These are phyloP conservation scores for Gephyroberyx darwinii DNA, from an alignment of 2,797 vertebrate species.

Conservation along the genomic window DNA sequence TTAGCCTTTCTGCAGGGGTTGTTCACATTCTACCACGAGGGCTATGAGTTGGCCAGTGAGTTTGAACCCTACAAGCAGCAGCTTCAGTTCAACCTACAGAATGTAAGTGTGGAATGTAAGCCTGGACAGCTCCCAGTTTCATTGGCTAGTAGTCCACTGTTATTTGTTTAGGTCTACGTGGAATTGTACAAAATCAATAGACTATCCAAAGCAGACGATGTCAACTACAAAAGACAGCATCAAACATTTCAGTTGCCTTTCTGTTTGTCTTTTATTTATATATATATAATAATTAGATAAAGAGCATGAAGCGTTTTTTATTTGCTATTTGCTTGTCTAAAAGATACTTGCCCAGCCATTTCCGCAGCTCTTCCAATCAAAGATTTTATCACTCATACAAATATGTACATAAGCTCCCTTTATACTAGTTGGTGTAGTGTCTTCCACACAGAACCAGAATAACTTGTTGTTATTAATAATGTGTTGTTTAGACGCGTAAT, in stretches of 20 bases:
- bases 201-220: neutral
- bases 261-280: neutral
- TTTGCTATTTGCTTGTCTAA: too few species aligned
- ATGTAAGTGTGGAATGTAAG: constrained; percentile 83
- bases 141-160: too few species aligned
- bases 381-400: neutral
- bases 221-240: neutral
- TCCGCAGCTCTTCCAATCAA: too few species aligned
- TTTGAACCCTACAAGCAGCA: constrained; percentile 98
- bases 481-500: constrained; percentile 89
- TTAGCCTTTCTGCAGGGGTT: constrained; percentile 97
- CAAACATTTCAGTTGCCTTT: neutral
- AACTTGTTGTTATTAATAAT: constrained; percentile 33
- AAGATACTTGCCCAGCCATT: too few species aligned
- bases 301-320: too few species aligned
- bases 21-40: constrained; percentile 99
- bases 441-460: neutral
- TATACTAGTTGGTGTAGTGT: neutral
- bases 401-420: neutral
- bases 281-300: neutral
- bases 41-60: constrained; percentile 95
- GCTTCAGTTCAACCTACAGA: constrained; percentile 97
- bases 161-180: too few species aligned
- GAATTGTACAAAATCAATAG: neutral
- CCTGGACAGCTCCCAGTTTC: too few species aligned